Percentiles rank a stretch among this genome's conserved stretches.
phyloP scores from a whole-genome alignment of 2,888 invertebrate genomes.

The Mythimna vitellina region DNA sequence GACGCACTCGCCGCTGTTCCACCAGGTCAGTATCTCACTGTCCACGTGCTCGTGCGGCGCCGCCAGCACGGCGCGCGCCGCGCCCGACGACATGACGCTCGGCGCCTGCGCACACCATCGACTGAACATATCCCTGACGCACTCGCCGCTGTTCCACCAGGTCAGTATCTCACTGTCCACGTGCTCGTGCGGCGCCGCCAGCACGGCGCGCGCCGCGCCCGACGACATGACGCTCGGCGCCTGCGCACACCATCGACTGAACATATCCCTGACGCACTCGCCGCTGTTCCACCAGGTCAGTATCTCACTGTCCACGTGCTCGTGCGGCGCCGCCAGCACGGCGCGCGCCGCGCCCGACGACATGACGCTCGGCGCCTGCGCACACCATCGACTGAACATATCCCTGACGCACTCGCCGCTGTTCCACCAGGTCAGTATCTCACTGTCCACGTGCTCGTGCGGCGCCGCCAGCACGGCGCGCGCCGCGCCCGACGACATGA shows the following conservation, averaged over 20 bases:
- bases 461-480: constrained; percentile 79
- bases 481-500: constrained; percentile 97
- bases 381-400: constrained; percentile 85
- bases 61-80: too few species aligned
- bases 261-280: constrained; percentile 93
- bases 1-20: too few species aligned
- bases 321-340: constrained; percentile 90
- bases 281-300: constrained; percentile 96
- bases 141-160: too few species aligned
- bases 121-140: too few species aligned
- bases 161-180: constrained; percentile 77
- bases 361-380: constrained; percentile 97
- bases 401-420: constrained; percentile 94
- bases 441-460: constrained; percentile 93
- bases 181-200: constrained; percentile 91
- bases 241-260: constrained; percentile 90
- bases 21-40: too few species aligned
- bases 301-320: constrained; percentile 90
- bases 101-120: too few species aligned
- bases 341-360: constrained; percentile 95
- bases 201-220: constrained; percentile 92
- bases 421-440: constrained; percentile 94
- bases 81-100: too few species aligned
- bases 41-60: too few species aligned
- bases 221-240: constrained; percentile 98